Evolutionary conservation across 2,888 invertebrate genomes (phyloP), one percentile per base, ranked within the genome.

Genomic region (Heliconius hortense): DNA sequence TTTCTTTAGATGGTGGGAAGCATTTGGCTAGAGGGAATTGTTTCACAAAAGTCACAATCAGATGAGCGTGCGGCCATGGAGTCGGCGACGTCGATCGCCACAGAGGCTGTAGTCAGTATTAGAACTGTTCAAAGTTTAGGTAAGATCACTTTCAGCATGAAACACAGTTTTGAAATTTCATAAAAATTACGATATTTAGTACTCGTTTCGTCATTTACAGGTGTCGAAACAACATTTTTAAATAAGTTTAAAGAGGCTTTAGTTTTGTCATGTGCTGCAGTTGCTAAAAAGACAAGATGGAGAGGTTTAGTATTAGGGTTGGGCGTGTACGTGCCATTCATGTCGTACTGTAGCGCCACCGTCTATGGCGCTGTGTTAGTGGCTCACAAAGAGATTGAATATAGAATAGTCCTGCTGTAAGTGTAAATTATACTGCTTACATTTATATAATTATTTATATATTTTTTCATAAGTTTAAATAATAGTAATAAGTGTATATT

Each of bases 351-450:
- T 31, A 89, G 96, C 11, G 96, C 96, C 39, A 92, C 96, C 1
- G 96, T 96, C 71, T 97, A 97, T 80, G 97, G 97, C 0, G 96
- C 96, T 0, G 90, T 94, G 39, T 88, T 97, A 21, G 95, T 97
- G 0, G 95, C 96, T 0, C 88, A 94, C 26, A 95, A 95, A 59
- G 94, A 92, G 31, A 81, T 96, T 26, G 90, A 91, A 66, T 97
- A 96, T 83, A 94, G 95, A 83, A 90, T 95, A 80, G 95, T 97
- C 3, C 94, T 97, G 79, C 95, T 96, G 95, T 96, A 87, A 92
- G 81, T 79, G n/a, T 59, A 13, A 73, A 21, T 72, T 60, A 43
- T 35, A 26, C 59, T 26, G n/a, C 35, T 48, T 67, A 66, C 21
- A 60, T 7, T 60, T n/a, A 56, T n/a, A 56, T n/a, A n/a, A n/a